These are phyloP conservation scores for Panzeria rudis DNA, from an alignment of 2,888 invertebrate species.

Conservation along the genomic window DNA sequence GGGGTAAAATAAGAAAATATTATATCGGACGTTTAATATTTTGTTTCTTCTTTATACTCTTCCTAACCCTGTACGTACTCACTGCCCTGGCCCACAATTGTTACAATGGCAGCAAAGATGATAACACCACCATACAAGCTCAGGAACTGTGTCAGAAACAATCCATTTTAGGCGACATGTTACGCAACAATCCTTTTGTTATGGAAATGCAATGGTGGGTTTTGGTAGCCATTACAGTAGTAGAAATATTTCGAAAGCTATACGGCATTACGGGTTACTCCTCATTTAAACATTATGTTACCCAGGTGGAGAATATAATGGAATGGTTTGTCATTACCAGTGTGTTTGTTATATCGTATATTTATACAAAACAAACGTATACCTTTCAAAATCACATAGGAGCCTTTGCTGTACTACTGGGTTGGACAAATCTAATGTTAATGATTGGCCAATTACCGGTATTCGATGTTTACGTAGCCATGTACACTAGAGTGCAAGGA, in stretches of 20 bases:
- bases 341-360: conserved; percentile 92
- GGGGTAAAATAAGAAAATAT: conserved; percentile 95
- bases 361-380: conserved; percentile 90
- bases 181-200: conserved; percentile 89
- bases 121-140: conserved; percentile 89
- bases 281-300: conserved; percentile 91
- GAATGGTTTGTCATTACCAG: conserved; percentile 94
- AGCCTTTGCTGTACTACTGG: conserved; percentile 92
- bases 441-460: conserved; percentile 95
- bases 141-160: conserved; percentile 91
- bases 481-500: conserved; percentile 94
- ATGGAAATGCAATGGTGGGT: conserved; percentile 94
- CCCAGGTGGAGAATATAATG: conserved; percentile 92
- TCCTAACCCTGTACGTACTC: conserved; percentile 91
- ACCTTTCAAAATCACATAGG: conserved; percentile 95
- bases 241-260: conserved; percentile 91
- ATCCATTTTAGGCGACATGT: conserved; percentile 90
- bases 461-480: conserved; percentile 95
- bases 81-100: conserved; percentile 93
- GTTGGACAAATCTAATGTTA: conserved; percentile 95
- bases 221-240: conserved; percentile 90
- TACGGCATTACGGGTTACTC: conserved; percentile 93
- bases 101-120: conserved; percentile 91
- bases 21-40: conserved; percentile 91
- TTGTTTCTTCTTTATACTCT: conserved; percentile 91